A percentile compares a stretch with the other conserved stretches of the same genome.
phyloP scores from a whole-genome alignment of 2,797 vertebrate genomes.

The Melanitta fusca region DNA sequence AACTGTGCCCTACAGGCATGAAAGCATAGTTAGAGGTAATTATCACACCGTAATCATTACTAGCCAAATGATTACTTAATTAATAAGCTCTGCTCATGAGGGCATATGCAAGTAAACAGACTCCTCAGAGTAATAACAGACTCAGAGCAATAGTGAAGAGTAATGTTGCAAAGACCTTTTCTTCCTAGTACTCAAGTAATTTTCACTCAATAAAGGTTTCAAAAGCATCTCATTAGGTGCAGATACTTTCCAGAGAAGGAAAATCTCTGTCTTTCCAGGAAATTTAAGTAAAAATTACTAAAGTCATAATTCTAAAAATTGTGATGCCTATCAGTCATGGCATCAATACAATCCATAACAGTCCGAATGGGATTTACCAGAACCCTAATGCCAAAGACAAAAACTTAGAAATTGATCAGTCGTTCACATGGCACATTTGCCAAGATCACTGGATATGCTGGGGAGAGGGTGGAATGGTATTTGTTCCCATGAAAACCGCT shows the following conservation, averaged over 20 bases:
- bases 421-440: neutral
- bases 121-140: neutral
- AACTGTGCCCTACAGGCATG: slow-evolving; percentile 4
- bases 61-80: neutral
- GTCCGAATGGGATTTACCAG: neutral
- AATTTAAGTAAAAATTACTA: neutral
- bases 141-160: neutral
- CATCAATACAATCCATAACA: neutral
- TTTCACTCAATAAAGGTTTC: neutral
- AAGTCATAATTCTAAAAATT: neutral
- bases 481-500: neutral
- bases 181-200: neutral
- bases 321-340: neutral
- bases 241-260: neutral
- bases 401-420: neutral
- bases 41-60: slow-evolving; percentile 16
- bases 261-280: neutral
- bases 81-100: neutral
- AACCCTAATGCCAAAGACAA: neutral
- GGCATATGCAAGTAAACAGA: slow-evolving; percentile 9
- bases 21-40: slow-evolving; percentile 8
- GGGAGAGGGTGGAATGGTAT: neutral
- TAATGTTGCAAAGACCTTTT: neutral
- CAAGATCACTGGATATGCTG: neutral
- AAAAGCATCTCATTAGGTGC: neutral